phyloP scores from a whole-genome alignment of 2,797 vertebrate species.

The Poeciliopsis presidionis region DNA sequence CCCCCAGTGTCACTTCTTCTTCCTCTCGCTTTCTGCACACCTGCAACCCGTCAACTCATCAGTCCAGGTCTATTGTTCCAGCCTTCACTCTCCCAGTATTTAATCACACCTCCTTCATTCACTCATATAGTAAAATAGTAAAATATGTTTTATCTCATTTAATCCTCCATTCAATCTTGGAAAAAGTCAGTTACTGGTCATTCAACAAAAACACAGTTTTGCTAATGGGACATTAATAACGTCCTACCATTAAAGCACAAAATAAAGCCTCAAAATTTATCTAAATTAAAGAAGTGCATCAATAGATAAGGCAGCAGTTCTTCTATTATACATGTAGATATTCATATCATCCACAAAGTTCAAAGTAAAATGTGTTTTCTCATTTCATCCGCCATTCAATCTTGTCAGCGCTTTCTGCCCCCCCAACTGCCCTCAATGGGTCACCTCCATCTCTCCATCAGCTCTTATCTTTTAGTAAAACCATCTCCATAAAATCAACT shows the following conservation, averaged over 20 bases:
- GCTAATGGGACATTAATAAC: not conserved
- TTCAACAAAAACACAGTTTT: not conserved
- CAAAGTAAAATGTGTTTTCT: slow-evolving; percentile 55
- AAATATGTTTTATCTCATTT: no score
- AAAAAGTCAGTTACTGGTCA: not conserved
- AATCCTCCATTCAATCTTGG: not conserved
- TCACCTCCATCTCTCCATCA: slow-evolving; percentile 59
- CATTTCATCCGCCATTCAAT: slow-evolving; percentile 52
- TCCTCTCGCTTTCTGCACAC: no score
- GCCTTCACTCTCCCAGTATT: no score
- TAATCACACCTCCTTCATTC: no score
- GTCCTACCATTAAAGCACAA: not conserved
- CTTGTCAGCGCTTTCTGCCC: slow-evolving; percentile 52
- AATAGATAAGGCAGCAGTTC: not conserved
- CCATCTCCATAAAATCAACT: slow-evolving; percentile 66
- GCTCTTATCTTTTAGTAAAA: slow-evolving; percentile 68
- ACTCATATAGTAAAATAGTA: no score
- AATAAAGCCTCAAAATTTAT: not conserved
- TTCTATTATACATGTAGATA: slow-evolving; percentile 1
- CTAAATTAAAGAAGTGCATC: not conserved
- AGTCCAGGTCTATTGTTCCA: no score
- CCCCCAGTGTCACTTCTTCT: no score
- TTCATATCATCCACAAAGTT: slow-evolving; percentile 9
- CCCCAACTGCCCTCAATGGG: slow-evolving; percentile 39
- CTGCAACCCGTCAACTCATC: no score